Evolutionary conservation across 2,888 invertebrate genomes (phyloP).

Genomic region (Notodonta ziczac): DNA sequence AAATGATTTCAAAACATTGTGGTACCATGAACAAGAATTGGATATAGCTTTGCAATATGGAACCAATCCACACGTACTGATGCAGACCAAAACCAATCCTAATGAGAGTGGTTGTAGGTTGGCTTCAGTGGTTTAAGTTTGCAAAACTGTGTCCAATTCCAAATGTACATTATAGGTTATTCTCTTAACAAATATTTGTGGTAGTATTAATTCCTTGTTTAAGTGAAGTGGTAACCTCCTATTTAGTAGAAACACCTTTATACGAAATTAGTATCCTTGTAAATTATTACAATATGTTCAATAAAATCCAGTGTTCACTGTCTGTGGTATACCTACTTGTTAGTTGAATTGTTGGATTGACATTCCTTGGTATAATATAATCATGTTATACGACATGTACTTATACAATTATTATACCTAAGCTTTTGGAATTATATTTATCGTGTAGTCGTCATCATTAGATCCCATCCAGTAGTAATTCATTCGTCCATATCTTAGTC

Average conservation of each 20-base stretch:
- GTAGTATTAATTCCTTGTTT: slow-evolving; percentile 20
- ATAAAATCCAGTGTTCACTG: slow-evolving; percentile 60
- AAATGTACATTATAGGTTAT: slow-evolving; percentile 2
- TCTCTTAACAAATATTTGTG: slow-evolving; percentile 16
- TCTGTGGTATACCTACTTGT: slow-evolving; percentile 58
- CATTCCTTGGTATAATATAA: slow-evolving; percentile 54
- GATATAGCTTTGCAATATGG: too few relatives aligned
- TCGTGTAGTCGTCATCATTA: slow-evolving; percentile 48
- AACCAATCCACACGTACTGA: too few relatives aligned
- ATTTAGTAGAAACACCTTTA: slow-evolving; percentile 14
- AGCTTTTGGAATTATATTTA: slow-evolving; percentile 55
- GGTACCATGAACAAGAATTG: background rate
- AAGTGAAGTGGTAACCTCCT: slow-evolving; percentile 28
- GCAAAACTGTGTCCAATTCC: too few relatives aligned
- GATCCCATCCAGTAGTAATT: slow-evolving; percentile 68
- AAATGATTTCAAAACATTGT: background rate
- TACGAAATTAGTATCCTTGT: too few relatives aligned
- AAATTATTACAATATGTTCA: too few relatives aligned
- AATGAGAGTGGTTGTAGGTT: too few relatives aligned
- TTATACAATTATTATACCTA: slow-evolving; percentile 33
- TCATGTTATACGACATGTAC: slow-evolving; percentile 41
- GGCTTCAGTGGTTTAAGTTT: too few relatives aligned
- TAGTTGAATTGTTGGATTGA: slow-evolving; percentile 43
- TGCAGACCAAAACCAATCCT: too few relatives aligned
- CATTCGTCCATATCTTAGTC: slow-evolving; percentile 83